Base-by-base conservation (phyloP, 2,888 invertebrate genomes). In the Falcaria lacertinaria region DNA sequence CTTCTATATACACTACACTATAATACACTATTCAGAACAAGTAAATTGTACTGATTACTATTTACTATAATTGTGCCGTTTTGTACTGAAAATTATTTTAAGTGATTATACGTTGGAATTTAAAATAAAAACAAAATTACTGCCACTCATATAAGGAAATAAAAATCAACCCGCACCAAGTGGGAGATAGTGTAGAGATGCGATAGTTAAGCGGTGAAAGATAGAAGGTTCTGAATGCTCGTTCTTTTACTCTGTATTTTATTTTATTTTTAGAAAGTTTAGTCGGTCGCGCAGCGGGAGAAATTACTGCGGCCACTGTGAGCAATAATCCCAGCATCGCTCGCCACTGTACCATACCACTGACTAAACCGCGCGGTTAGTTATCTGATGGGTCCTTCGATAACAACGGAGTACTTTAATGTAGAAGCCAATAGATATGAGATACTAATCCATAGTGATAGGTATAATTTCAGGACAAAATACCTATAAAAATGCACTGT, bases 191-290 rank as follows among this genome's bases (percentile, higher is more conserved):
- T 59, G 49, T 62, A 64, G 64, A 75, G 74, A 77, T 79, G 73
- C 73, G 72, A 79, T 81, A 83, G 76, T 72, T 73, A 75, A 76
- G 74, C 77, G 81, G 87, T 87, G 86, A 89, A 86, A 88, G 88
- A 88, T 78, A 77, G 74, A 79, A 73, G 69, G 78, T 75, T 80
- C 81, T 74, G 79, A 82, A 80, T 77, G 80, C 68, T 76, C 67
- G 79, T 79, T 85, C 81, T 85, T 85, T 86, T 83, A 80, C 80
- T 82, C 74, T 77, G 75, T 64, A 78, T 77, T 80, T 77, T 37
- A 36, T 79, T 78, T 78, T 74, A 80, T 84, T 85, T 88, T 89
- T 89, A 89, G 89, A 89, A 89, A 89, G 89, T 88, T 79, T 73
- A 76, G 82, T 80, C 77, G 79, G 79, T 73, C 79, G 80, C 83